Evolutionary conservation across 2,113 vertebrate genomes (phyloP), one percentile per base, ranked within the genome.

Genomic region (Scartelaos histophorus): DNA sequence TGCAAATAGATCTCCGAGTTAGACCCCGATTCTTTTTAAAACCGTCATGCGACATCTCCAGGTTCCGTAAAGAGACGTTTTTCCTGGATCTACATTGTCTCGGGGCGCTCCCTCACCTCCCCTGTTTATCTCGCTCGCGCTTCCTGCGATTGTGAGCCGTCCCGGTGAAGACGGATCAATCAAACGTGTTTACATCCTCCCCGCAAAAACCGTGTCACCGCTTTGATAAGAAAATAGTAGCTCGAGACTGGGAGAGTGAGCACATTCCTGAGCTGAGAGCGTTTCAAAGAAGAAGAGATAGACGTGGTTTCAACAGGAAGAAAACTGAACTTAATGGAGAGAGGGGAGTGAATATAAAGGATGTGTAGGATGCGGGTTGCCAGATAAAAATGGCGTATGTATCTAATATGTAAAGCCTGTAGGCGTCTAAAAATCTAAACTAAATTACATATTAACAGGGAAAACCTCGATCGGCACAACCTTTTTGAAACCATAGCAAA

Each of bases 141-240:
- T 89, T 92, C 88, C 91, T 82, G 82, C 83, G 80, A 88, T 89
- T 91, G 81, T 88, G 81, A 70, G 69, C 67, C 12, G 29, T 16
- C 22, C 47, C 45, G 25, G 61, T 15, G 24, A 53, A 72, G 53
- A 0, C 49, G 38, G 56, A 85, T 90, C 88, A 85, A 46, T 90
- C 85, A 80, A 70, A 15, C 6, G 47, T 76, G 83, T 88, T 88
- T 86, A 85, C 81, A 67, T 86, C 87, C 62, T 64, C 67, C 56
- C 64, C 65, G 70, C 11, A 47, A 60, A 67, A 76, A 61, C 2
- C 0, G 53, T 58, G 81, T 71, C 74, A 53, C n/a, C 0, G 13
- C 56, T 45, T 22, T 67, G 64, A 34, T 58, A 13, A 70, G 70
- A 57, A 49, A 61, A 71, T 43, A 70, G 76, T 56, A 51, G 72